Percentiles rank a stretch among this genome's conserved stretches.
phyloP scores from a whole-genome alignment of 2,797 vertebrate genomes.

The Peromyscus attwateri region DNA sequence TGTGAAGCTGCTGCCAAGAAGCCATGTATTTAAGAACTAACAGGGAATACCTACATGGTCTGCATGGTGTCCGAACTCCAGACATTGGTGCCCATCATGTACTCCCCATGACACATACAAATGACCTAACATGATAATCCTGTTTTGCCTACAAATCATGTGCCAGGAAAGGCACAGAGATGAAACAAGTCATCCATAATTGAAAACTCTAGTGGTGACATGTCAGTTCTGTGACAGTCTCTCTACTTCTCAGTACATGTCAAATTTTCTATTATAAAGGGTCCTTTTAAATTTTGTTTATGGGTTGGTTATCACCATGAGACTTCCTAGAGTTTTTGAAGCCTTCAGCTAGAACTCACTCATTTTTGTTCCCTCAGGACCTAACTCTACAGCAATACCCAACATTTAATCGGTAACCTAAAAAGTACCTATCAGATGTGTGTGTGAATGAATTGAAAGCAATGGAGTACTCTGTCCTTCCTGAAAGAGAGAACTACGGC shows the following conservation, averaged over 20 bases:
- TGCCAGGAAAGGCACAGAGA: too few relatives aligned
- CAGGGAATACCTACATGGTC: background rate
- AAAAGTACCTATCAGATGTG: background rate
- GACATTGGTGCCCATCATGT: background rate
- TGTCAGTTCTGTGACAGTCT: background rate
- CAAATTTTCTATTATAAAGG: background rate
- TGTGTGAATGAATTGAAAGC: background rate
- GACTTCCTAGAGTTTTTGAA: background rate
- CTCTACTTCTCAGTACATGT: background rate
- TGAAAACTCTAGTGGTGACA: background rate
- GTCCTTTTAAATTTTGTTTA: background rate
- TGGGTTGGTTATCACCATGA: background rate
- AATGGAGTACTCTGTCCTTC: background rate
- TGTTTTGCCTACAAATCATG: background rate
- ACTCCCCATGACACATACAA: background rate
- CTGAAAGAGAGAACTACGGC: background rate
- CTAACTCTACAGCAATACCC: background rate
- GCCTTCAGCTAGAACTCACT: background rate
- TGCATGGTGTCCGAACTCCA: too few relatives aligned
- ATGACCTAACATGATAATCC: background rate
- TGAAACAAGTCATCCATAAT: background rate
- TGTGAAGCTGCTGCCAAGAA: background rate
- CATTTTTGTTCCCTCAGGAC: background rate
- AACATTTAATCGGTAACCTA: background rate
- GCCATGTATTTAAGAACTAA: slow-evolving; percentile 19